Base-by-base conservation (phyloP, 2,113 vertebrate genomes). In the Pterocles gutturalis region DNA sequence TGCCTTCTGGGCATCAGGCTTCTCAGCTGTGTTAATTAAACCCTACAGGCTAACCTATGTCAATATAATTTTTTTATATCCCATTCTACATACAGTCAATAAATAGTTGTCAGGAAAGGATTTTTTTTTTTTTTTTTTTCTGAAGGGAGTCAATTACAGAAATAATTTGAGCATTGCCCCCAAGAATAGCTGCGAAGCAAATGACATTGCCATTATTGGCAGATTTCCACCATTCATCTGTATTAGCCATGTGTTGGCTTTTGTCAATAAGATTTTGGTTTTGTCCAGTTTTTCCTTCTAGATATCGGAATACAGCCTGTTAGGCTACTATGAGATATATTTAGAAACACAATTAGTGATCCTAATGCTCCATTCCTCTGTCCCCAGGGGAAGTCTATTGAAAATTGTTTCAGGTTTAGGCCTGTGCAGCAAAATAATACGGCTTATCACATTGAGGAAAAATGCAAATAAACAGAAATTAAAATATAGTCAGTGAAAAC, bases 311-410 rank as follows among this genome's bases (percentile, higher is more conserved):
- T 95, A 65, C 62, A 88, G 62, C 25, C 71, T 65, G 36, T 67
- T 66, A 58, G 41, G 60, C 36, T 77, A 70, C 64, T 83, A 28
- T n/a, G 49, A 88, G 62, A 73, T 77, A 61, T 77, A 92, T 90
- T 96, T 80, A 83, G 90, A 95, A 95, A 88, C 31, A 58, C 19
- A 87, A 34, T 85, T 92, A 86, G 54, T 36, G 54, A 88, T 72
- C 31, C 75, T 54, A 90, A 76, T 2, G 4, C 33, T 72, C 58
- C 70, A 48, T 76, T 94, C 29, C 57, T 73, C 36, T 72, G 33
- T 92, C 90, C 79, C 24, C 28, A 65, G 41, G 75, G 54, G 58
- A 86, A 89, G 17, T 80, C 36, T 31, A 45, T 3, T 72, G 53
- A 75, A 83, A 83, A 72, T 79, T 57, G 31, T 70, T 86, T 77